Evolutionary conservation across 2,113 vertebrate species (phyloP).

Genomic region (Noctilio leporinus): DNA sequence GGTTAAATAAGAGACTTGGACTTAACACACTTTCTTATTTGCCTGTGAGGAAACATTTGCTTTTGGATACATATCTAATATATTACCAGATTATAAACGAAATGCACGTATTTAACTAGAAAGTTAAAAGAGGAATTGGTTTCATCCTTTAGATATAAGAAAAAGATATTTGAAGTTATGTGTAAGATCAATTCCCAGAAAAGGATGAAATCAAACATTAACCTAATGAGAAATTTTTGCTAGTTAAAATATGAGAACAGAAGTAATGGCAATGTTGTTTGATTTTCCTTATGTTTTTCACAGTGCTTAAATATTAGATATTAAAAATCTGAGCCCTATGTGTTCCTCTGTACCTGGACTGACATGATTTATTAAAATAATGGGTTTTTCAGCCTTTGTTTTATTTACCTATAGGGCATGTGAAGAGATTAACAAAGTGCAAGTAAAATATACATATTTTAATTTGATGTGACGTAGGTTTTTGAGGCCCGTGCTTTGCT

Average conservation of each 20-base stretch:
- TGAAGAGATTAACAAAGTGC: not conserved
- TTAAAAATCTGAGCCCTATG: not conserved
- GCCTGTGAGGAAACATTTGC: not conserved
- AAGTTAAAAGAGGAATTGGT: not conserved
- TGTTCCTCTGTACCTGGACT: not conserved
- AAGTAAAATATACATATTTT: not conserved
- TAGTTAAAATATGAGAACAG: not conserved
- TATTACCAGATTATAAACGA: not conserved
- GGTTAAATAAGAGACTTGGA: not conserved
- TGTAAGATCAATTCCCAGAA: not conserved
- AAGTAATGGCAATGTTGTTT: not conserved
- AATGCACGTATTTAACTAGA: not conserved
- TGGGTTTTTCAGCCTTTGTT: not conserved
- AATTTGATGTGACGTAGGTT: not conserved
- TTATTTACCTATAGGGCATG: not conserved
- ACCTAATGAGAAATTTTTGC: not conserved
- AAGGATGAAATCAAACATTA: not conserved
- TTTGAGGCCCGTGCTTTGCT: not conserved
- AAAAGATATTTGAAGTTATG: not conserved
- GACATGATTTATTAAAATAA: not conserved
- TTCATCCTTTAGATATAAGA: not conserved
- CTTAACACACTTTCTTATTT: not conserved
- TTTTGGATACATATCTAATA: not conserved
- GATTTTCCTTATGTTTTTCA: not conserved
- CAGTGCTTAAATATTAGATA: not conserved